Evolutionary conservation across 2,113 vertebrate genomes (phyloP).

Genomic region (Lamprologus tigripictilis): DNA sequence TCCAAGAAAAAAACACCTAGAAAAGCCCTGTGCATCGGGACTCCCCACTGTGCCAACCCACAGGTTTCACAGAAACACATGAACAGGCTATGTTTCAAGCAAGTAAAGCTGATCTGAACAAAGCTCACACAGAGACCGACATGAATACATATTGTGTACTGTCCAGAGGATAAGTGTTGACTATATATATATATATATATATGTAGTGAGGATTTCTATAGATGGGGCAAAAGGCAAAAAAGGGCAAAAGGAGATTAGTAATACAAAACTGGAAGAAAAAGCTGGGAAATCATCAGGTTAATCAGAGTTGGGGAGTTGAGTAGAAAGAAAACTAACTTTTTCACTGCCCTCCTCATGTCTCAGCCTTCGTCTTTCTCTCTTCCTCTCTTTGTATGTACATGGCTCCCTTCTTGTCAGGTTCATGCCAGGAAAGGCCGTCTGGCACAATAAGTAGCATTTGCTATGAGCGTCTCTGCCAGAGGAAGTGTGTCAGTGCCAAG

Average conservation of each 20-base stretch:
- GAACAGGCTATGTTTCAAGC: not conserved
- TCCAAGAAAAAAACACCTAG: not conserved
- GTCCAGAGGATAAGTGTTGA: not conserved
- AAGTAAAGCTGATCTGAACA: not conserved
- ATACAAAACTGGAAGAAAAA: not conserved
- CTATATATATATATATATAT: accelerated
- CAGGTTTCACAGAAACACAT: not conserved
- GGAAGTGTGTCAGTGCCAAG: conserved; percentile 48
- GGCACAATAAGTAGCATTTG: conserved; percentile 19
- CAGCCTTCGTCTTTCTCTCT: not conserved
- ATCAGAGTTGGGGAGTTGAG: not conserved
- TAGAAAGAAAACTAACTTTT: not conserved
- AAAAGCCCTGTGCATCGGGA: not conserved
- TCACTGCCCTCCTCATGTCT: not conserved
- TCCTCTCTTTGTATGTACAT: not conserved
- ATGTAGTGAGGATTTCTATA: not conserved
- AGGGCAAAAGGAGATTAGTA: not conserved
- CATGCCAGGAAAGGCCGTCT: conserved; percentile 27
- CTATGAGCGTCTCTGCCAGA: conserved; percentile 11
- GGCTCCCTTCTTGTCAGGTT: not conserved
- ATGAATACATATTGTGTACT: not conserved
- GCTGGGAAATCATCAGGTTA: not conserved
- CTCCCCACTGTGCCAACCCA: not conserved
- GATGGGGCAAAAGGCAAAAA: not conserved
- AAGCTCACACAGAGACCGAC: not conserved